Evolutionary conservation across 2,113 vertebrate species (phyloP).

Genomic region (Nothocercus nigrocapillus): DNA sequence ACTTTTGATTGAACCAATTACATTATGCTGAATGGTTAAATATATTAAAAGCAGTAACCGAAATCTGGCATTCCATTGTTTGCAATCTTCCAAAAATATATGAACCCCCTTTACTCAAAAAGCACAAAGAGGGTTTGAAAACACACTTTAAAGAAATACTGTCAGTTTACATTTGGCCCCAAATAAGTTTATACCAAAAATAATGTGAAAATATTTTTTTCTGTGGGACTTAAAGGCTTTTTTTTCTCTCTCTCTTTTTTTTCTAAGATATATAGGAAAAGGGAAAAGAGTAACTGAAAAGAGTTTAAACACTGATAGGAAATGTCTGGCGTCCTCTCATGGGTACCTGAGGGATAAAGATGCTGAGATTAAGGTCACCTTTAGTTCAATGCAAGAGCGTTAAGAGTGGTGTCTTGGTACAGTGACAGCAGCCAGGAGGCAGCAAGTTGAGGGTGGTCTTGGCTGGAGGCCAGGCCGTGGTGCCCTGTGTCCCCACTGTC

Average conservation of each 20-base stretch:
- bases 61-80: conserved; percentile 57
- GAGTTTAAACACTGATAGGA: not conserved
- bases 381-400: accelerated
- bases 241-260: not conserved
- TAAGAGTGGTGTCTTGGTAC: not conserved
- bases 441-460: not conserved
- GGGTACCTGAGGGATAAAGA: not conserved
- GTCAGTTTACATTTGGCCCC: not conserved
- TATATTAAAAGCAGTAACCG: conserved; percentile 44
- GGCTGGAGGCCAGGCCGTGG: accelerated
- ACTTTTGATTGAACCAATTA: conserved; percentile 64
- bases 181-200: not conserved
- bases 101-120: conserved; percentile 20
- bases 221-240: not conserved
- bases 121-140: conserved; percentile 21
- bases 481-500: not conserved
- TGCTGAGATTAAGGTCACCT: not conserved
- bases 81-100: conserved; percentile 40
- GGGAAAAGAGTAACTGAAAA: not conserved
- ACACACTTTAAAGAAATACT: not conserved
- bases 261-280: not conserved
- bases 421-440: not conserved
- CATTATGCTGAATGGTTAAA: conserved; percentile 40
- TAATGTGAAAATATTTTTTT: not conserved
- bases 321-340: accelerated